A percentile compares a stretch with the other conserved stretches of the same genome.
phyloP scores from a whole-genome alignment of 2,113 vertebrate genomes.

The Neogobius melanostomus region DNA sequence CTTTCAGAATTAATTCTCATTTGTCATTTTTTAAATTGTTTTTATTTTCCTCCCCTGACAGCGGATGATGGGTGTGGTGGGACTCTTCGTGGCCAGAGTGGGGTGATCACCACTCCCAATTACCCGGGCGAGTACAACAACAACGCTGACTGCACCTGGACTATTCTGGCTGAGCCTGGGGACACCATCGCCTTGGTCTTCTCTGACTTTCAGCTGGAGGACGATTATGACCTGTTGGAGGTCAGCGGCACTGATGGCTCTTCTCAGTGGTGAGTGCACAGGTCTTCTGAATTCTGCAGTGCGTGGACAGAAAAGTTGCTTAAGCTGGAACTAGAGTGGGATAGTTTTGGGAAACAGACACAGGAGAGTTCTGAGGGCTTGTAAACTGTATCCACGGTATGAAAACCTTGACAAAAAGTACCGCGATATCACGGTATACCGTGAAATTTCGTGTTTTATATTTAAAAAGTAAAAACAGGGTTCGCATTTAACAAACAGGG shows the following conservation, averaged over 20 bases:
- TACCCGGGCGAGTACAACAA: conserved; percentile 94
- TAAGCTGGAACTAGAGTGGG: conserved; percentile 11
- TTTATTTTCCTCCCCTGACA: conserved; percentile 49
- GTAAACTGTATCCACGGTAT: background rate
- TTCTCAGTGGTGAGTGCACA: conserved; percentile 88
- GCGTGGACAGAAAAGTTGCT: conserved; percentile 4
- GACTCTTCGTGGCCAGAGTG: conserved; percentile 93
- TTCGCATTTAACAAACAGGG: too few relatives aligned
- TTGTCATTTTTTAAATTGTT: too few relatives aligned
- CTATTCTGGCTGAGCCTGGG: conserved; percentile 93
- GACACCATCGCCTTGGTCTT: conserved; percentile 98
- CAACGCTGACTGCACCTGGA: conserved; percentile 98
- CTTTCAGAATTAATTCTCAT: too few relatives aligned
- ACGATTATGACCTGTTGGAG: conserved; percentile 94
- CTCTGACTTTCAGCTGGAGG: conserved; percentile 95
- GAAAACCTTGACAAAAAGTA: too few relatives aligned
- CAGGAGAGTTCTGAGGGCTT: background rate
- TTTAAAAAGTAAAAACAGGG: too few relatives aligned
- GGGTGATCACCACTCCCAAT: conserved; percentile 93
- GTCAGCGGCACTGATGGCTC: conserved; percentile 94
- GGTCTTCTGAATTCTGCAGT: background rate
- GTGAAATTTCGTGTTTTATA: too few relatives aligned
- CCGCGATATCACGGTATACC: too few relatives aligned
- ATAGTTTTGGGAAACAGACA: background rate
- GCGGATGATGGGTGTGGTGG: conserved; percentile 95